Evolutionary conservation across 2,113 vertebrate genomes (phyloP), one percentile per base, ranked within the genome.

Genomic region (Ophiodon elongatus): DNA sequence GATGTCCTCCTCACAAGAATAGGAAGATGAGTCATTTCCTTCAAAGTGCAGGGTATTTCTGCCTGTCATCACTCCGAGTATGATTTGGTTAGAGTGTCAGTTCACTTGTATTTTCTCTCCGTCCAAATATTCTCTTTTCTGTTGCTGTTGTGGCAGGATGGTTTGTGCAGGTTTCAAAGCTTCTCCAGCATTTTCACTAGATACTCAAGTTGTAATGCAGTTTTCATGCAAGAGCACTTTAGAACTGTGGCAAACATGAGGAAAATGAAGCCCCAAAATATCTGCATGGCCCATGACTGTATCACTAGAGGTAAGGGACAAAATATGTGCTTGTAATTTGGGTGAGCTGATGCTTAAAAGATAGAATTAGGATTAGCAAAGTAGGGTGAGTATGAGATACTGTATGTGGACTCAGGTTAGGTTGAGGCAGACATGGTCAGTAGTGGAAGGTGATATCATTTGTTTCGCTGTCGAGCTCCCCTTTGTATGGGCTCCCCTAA

Each of bases 401-500:
- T 68, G 35, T 17, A 4, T 59, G 27, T 64, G 47, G 31, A 68
- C 60, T 76, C 73, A 57, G 54, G 54, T 64, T 23, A 60, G 43
- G 65, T 31, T 6, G 27, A 66, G 54, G 70, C 23, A 72, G 50
- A 64, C 71, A 29, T 82, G 73, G 41, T 73, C 69, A 85, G 57
- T 8, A 6, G 52, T 63, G 62, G 39, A 72, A 76, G 76, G 76
- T 90, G 92, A 92, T 87, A 63, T 93, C 73, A 92, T 86, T 90
- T 91, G 90, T 91, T 91, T 92, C 79, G 91, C 78, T 70, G 50
- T 72, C 23, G 1, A 74, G 75, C 62, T 85, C 73, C 73, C 73
- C 33, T 60, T 29, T 63, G 83, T 31, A 33, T 10, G 27, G 15
- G 45, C n/a, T 69, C 88, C 86, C 85, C 5, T 2, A 63, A 60